Evolutionary conservation across 1,140 invertebrate species (phyloP).

Genomic region (Tenebrio molitor): DNA sequence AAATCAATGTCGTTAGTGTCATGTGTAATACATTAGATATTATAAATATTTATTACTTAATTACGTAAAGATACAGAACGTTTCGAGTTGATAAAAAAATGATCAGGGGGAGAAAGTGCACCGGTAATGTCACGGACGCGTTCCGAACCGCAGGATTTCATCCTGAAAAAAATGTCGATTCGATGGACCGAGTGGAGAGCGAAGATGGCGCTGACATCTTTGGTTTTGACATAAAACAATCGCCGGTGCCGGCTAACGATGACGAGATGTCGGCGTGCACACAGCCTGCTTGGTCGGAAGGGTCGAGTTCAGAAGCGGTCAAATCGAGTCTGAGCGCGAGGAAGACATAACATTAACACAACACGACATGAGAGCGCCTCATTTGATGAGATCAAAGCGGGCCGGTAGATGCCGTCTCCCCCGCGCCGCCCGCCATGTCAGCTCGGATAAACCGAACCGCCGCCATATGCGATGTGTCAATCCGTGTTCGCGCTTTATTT

Average conservation of each 20-base stretch:
- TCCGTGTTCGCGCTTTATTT: constrained; percentile 55
- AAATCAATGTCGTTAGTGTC: constrained; percentile 32
- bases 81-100: constrained; percentile 34
- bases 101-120: constrained; percentile 24
- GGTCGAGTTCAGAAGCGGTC: constrained; percentile 58
- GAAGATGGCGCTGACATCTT: constrained; percentile 6
- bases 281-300: neutral
- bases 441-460: constrained; percentile 56
- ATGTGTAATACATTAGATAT: constrained; percentile 41
- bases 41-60: constrained; percentile 41
- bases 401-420: constrained; percentile 48
- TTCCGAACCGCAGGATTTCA: neutral
- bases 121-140: constrained; percentile 21
- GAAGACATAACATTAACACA: constrained; percentile 62
- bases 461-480: constrained; percentile 59
- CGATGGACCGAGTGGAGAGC: neutral
- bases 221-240: constrained; percentile 9
- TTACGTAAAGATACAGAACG: constrained; percentile 19
- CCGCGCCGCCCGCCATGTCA: constrained; percentile 52
- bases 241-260: constrained; percentile 11
- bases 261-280: constrained; percentile 28
- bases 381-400: constrained; percentile 63
- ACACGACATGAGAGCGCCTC: constrained; percentile 62
- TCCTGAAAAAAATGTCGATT: constrained; percentile 8
- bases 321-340: constrained; percentile 50